phyloP scores from a whole-genome alignment of 2,113 vertebrate species.

The Prionailurus viverrinus region DNA sequence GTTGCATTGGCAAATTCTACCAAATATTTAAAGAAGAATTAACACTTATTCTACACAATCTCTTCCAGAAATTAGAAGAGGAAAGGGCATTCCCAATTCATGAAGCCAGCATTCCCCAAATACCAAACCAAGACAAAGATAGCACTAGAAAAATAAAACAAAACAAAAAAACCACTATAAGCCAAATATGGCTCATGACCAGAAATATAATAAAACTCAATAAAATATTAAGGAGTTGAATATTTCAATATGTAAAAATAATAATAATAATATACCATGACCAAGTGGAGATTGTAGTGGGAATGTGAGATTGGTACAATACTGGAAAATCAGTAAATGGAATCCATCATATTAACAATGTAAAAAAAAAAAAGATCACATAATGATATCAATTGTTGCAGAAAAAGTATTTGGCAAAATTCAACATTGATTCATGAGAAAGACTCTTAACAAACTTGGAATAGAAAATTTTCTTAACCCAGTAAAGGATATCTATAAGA shows the following conservation, averaged over 20 bases:
- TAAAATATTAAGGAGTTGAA: conserved; percentile 21
- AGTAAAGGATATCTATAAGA: neutral
- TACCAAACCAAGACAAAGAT: neutral
- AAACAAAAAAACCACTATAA: neutral
- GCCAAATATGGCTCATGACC: neutral
- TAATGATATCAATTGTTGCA: neutral
- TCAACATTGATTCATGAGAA: neutral
- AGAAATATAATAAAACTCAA: neutral
- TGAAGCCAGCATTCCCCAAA: neutral
- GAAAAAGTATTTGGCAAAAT: neutral
- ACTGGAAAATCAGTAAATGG: neutral
- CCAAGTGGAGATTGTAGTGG: neutral
- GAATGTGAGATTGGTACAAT: neutral
- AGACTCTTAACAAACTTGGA: neutral
- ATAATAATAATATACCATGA: neutral
- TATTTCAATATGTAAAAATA: neutral
- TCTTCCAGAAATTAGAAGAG: conserved; percentile 35
- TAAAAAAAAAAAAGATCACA: neutral
- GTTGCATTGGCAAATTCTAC: neutral
- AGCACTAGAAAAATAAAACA: neutral
- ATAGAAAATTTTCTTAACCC: neutral
- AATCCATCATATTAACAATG: neutral
- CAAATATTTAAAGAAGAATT: conserved; percentile 48
- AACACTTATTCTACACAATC: neutral
- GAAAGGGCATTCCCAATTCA: neutral